Base-by-base conservation (phyloP, 2,888 invertebrate genomes). In the Steinernema carpocapsae region DNA sequence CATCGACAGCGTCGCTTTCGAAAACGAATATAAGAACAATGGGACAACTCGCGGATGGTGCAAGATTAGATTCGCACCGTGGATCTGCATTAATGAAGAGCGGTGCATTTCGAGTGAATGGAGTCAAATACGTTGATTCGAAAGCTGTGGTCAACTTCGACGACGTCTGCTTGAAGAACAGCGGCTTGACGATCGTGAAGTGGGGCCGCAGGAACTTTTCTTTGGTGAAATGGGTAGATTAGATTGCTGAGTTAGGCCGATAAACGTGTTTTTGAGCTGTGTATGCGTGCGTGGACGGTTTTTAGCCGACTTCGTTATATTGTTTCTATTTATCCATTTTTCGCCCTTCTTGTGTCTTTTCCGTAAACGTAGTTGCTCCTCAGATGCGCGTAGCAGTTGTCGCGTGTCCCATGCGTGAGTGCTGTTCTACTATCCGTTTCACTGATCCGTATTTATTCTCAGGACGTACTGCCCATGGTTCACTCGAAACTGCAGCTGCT, bases 401-500 rank as follows among this genome's bases (percentile, higher is more conserved):
- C n/a, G n/a, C n/a, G n/a, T n/a, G n/a, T n/a, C n/a, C n/a, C n/a
- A n/a, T n/a, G n/a, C n/a, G n/a, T n/a, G n/a, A n/a, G n/a, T n/a
- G n/a, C n/a, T n/a, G n/a, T n/a, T n/a, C n/a, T n/a, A n/a, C n/a
- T n/a, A n/a, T n/a, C n/a, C n/a, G n/a, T n/a, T n/a, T n/a, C n/a
- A n/a, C n/a, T n/a, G n/a, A n/a, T n/a, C n/a, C n/a, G n/a, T n/a
- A n/a, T n/a, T n/a, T n/a, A n/a, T 45, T 45, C 14, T 42, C 46
- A 56, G 64, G 32, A n/a, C 24, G n/a, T n/a, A n/a, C n/a, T n/a
- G n/a, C n/a, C n/a, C 19, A 37, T 12, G 26, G 22, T 70, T 72
- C 71, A 80, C 77, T 78, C 76, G 72, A 82, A 82, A 77, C 78
- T 83, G 70, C 83, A 83, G 74, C 77, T 78, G 42, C 76, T 76